phyloP scores from a whole-genome alignment of 1,140 invertebrate species.

The Sycobia sp. region DNA sequence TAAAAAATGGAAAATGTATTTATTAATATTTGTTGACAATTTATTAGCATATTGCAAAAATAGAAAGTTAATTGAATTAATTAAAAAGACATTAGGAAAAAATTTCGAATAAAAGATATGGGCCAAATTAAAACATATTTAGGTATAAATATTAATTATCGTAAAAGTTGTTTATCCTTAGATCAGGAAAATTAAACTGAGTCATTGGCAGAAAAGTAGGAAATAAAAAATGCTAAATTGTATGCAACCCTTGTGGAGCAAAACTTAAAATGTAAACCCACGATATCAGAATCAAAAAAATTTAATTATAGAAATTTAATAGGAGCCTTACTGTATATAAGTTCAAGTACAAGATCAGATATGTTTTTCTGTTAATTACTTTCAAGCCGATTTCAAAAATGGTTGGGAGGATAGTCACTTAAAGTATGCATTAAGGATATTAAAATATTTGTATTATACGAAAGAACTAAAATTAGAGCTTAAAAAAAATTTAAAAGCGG shows the following conservation, averaged over 20 bases:
- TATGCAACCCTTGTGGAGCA: not conserved
- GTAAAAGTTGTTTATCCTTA: conserved; percentile 1
- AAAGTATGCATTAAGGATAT: conserved; percentile 23
- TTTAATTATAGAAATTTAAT: no score
- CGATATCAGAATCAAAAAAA: not conserved
- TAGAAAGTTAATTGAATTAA: not conserved
- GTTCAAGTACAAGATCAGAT: conserved; percentile 17
- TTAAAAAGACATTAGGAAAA: not conserved
- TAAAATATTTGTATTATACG: conserved; percentile 18
- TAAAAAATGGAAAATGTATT: not conserved
- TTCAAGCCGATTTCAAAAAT: conserved; percentile 39
- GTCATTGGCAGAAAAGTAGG: conserved; percentile 1
- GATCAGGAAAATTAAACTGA: not conserved
- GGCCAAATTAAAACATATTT: not conserved
- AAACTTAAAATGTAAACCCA: conserved; percentile 3
- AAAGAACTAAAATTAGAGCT: conserved; percentile 5
- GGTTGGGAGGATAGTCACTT: not conserved
- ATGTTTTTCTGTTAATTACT: conserved; percentile 22
- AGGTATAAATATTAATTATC: not conserved
- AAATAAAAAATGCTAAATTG: not conserved
- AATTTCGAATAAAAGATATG: not conserved
- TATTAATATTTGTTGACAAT: not conserved
- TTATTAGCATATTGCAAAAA: not conserved
- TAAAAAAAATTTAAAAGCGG: not conserved
- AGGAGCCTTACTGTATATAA: no score